phyloP scores from a whole-genome alignment of 2,888 invertebrate genomes.

The Dysmachus trigonus region DNA sequence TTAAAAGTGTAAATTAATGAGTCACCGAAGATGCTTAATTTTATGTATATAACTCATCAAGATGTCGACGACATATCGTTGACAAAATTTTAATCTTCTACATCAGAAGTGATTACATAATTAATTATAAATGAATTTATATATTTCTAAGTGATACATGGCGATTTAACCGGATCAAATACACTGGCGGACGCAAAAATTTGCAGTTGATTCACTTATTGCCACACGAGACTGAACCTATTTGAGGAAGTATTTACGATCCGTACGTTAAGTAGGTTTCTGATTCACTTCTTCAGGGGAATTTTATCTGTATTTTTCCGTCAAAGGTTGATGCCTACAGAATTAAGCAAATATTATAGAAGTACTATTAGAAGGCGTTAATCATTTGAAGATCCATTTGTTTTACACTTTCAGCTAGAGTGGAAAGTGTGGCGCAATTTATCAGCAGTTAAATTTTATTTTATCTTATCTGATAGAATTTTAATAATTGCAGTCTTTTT shows the following conservation, averaged over 20 bases:
- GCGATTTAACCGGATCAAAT: neutral
- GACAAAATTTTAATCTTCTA: neutral
- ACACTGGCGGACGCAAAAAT: neutral
- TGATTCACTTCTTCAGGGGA: neutral
- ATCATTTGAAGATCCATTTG: neutral
- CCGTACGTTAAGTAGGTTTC: neutral
- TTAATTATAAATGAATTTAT: neutral
- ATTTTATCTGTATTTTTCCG: conserved; percentile 16
- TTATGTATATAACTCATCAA: neutral
- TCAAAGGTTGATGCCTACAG: neutral
- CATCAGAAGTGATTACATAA: neutral
- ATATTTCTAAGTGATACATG: neutral
- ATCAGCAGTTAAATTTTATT: neutral
- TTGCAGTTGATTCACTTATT: neutral
- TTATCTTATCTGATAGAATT: too few species aligned
- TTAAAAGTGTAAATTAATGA: neutral
- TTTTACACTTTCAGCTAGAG: neutral
- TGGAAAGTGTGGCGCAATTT: neutral
- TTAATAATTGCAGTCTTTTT: too few species aligned
- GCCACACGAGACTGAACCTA: neutral
- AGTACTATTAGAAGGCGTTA: neutral
- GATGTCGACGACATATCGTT: neutral
- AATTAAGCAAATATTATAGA: neutral
- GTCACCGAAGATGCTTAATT: neutral
- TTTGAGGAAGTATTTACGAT: neutral